phyloP scores from a whole-genome alignment of 2,797 vertebrate genomes.

The Chiloscyllium punctatum region DNA sequence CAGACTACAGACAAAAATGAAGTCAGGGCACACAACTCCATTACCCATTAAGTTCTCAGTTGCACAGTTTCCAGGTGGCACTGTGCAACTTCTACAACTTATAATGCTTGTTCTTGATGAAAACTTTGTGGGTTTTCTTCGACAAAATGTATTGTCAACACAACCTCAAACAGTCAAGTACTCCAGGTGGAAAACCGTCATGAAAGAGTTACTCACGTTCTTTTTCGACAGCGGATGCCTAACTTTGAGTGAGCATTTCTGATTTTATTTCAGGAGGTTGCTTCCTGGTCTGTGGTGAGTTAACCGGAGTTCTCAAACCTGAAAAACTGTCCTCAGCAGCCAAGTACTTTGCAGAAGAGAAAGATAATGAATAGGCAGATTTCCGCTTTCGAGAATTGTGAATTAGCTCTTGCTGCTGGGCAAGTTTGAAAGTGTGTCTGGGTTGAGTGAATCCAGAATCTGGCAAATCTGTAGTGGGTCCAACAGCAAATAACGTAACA shows the following conservation, averaged over 20 bases:
- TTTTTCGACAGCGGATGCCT: background rate
- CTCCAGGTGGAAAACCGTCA: background rate
- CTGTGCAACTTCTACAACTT: background rate
- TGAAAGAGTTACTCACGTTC: background rate
- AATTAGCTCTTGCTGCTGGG: background rate
- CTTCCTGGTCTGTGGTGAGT: too few species aligned
- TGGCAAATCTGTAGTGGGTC: background rate
- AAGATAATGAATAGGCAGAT: background rate
- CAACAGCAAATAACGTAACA: background rate
- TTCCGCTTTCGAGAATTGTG: background rate
- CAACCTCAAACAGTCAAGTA: background rate
- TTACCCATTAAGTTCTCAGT: background rate
- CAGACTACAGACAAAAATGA: too few species aligned
- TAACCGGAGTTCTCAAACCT: constrained; percentile 43
- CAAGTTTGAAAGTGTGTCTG: background rate
- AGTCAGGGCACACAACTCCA: background rate
- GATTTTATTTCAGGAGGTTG: background rate
- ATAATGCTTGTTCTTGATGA: background rate
- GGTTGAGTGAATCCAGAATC: background rate
- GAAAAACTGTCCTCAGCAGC: background rate
- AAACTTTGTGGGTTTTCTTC: background rate
- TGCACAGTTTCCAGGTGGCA: background rate
- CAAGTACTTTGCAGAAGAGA: background rate
- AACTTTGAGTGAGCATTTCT: background rate
- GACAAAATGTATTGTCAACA: background rate